Evolutionary conservation across 2,797 vertebrate species (phyloP).

Genomic region (Gobio occitaniae): DNA sequence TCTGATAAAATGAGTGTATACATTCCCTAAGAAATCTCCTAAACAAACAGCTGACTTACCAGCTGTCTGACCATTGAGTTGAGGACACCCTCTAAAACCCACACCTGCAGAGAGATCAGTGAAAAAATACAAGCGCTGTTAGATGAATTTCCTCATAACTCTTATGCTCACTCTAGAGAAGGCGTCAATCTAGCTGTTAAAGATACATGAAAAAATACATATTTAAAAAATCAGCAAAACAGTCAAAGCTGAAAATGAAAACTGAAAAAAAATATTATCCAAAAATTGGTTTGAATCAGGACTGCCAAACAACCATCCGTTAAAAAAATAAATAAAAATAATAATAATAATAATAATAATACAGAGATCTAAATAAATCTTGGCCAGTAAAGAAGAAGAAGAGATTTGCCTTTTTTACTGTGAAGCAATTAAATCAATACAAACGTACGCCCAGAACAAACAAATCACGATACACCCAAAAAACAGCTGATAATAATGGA

Average conservation of each 20-base stretch:
- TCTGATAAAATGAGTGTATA: conserved; percentile 12
- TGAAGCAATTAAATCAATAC: background rate
- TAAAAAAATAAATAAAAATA: no score
- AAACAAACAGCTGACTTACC: conserved; percentile 59
- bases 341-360: background rate
- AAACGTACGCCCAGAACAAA: background rate
- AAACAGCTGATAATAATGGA: background rate
- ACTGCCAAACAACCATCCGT: no score
- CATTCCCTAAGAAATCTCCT: background rate
- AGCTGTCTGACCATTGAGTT: conserved; percentile 63
- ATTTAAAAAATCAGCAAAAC: background rate
- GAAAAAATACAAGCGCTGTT: no score
- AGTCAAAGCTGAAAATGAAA: background rate
- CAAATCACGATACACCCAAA: background rate
- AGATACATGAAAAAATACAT: no score
- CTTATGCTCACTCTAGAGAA: no score
- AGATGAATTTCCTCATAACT: no score
- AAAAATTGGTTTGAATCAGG: no score
- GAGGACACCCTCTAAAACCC: conserved; percentile 65
- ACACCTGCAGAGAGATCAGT: conserved; percentile 56
- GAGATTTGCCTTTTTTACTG: background rate
- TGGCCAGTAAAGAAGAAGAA: no score
- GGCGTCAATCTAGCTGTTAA: no score
- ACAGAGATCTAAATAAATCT: background rate
- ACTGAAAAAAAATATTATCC: no score